A percentile compares a stretch with the other conserved stretches of the same genome.
Conservation (phyloP, 1,140 invertebrate species). For the Drosophila arawakana region DNA sequence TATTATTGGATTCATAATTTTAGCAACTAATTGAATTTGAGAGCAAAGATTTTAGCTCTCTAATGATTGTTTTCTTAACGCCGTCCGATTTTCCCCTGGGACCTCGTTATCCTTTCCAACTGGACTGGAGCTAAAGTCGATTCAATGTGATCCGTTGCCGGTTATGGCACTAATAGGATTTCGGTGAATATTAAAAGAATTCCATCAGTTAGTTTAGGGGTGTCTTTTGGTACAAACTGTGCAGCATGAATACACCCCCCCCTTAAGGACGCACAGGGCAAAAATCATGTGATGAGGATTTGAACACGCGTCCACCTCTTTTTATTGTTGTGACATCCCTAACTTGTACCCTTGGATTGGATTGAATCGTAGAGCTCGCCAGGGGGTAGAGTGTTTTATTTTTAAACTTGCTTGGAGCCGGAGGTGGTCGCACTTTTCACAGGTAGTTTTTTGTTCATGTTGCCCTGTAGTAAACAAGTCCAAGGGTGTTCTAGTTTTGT, state of each 20-base stretch:
- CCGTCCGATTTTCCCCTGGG: conserved; percentile 40
- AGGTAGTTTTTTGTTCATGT: conserved; percentile 9
- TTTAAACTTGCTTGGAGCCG: neutral
- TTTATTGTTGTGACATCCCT: conserved; percentile 13
- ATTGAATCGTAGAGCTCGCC: neutral
- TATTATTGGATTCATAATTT: neutral
- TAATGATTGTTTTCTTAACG: conserved; percentile 47
- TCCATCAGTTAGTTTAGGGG: conserved; percentile 62
- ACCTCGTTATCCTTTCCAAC: conserved; percentile 53
- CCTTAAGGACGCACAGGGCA: conserved; percentile 49
- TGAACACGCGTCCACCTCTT: neutral
- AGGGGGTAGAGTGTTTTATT: neutral
- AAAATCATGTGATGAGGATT: conserved; percentile 66
- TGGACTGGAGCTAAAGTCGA: conserved; percentile 18
- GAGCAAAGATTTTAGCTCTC: conserved; percentile 54
- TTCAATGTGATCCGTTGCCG: conserved; percentile 32
- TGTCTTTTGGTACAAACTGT: conserved; percentile 32
- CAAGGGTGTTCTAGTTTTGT: no score
- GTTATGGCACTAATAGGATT: conserved; percentile 77
- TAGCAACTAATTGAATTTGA: conserved; percentile 62
- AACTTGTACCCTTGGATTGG: conserved; percentile 5
- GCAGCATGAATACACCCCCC: conserved; percentile 58
- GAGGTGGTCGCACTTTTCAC: conserved; percentile 54
- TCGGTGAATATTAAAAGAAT: conserved; percentile 66
- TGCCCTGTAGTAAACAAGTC: no score